Evolutionary conservation across 2,888 invertebrate genomes (phyloP).

Genomic region (Acleris cristana): DNA sequence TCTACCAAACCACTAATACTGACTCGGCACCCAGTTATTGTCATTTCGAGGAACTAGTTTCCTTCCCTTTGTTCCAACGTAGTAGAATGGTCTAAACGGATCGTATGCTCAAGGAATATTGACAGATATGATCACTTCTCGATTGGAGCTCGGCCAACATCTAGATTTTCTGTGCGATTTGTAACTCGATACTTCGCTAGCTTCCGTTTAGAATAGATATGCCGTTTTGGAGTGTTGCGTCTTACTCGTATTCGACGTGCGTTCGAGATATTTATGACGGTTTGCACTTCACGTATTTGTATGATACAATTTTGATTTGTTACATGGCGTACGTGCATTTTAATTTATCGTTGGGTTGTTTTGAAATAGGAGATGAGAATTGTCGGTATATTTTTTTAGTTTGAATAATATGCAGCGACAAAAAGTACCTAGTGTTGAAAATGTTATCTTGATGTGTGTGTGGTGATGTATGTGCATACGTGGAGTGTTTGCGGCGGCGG

Average conservation of each 20-base stretch:
- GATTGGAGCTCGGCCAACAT: conserved; percentile 79
- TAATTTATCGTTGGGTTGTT: conserved; percentile 36
- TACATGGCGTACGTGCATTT: conserved; percentile 36
- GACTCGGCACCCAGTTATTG: conserved; percentile 41
- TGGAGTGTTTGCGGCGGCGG: conserved; percentile 33
- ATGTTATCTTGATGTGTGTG: conserved; percentile 30
- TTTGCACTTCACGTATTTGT: conserved; percentile 63
- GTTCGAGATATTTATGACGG: conserved; percentile 71
- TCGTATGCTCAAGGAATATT: conserved; percentile 77
- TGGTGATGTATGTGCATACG: conserved; percentile 36
- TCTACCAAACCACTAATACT: conserved; percentile 40
- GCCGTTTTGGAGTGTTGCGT: conserved; percentile 73
- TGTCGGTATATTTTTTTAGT: conserved; percentile 27
- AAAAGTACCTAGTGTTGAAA: conserved; percentile 25
- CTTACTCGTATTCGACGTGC: conserved; percentile 69
- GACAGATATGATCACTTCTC: conserved; percentile 83
- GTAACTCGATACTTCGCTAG: conserved; percentile 74
- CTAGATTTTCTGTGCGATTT: conserved; percentile 79
- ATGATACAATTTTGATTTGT: conserved; percentile 44
- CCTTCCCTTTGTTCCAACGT: conserved; percentile 50
- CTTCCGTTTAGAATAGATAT: conserved; percentile 80
- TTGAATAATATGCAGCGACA: conserved; percentile 29
- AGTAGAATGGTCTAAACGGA: conserved; percentile 65
- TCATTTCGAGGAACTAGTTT: conserved; percentile 43
- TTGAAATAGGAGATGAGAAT: conserved; percentile 36